Evolutionary conservation across 2,797 vertebrate genomes (phyloP), one percentile per base, ranked within the genome.

Genomic region (Coccyzus lansbergi): DNA sequence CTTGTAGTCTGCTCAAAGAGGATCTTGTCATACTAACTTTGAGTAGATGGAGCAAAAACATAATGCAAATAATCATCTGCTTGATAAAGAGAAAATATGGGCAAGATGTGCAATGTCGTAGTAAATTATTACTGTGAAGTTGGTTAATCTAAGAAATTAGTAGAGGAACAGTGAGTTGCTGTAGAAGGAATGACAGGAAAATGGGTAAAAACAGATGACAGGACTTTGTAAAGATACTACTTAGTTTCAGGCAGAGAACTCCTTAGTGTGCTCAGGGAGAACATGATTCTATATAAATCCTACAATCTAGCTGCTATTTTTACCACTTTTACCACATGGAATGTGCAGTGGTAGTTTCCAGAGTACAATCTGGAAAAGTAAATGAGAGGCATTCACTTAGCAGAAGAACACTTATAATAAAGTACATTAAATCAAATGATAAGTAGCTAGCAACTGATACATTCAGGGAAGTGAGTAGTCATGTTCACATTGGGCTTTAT

Each of bases 361-460:
- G 44, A 40, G 40, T 36, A 87, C 62, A 89, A 74, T 70, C 52
- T 4, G 2, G 84, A 93, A 87, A 92, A 93, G 79, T 70, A 92
- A 90, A 94, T 83, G 12, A 82, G 71, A 70, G 76, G 11, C 67
- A 64, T 87, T 92, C 56, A 31, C 14, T 65, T 76, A 93, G 40
- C 25, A 60, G 33, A 74, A 79, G 65, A 86, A 51, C 29, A 51
- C 31, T 67, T 84, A 68, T 20, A 88, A 63, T 87, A 67, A 71
- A 86, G 34, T 81, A 26, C 85, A 12, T 62, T 90, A 46, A 62
- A 77, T 83, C 40, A 75, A 74, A 89, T 89, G 65, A 87, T 33
- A 89, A 90, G 91, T 78, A 92, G 53, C 42, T 92, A 62, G 19
- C 58, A 81, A 46, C 40, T 88, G 76, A 75, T 33, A 85, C 20